A percentile compares a stretch with the other conserved stretches of the same genome.
phyloP scores from a whole-genome alignment of 2,113 vertebrate species.

The Ammodytes dubius region DNA sequence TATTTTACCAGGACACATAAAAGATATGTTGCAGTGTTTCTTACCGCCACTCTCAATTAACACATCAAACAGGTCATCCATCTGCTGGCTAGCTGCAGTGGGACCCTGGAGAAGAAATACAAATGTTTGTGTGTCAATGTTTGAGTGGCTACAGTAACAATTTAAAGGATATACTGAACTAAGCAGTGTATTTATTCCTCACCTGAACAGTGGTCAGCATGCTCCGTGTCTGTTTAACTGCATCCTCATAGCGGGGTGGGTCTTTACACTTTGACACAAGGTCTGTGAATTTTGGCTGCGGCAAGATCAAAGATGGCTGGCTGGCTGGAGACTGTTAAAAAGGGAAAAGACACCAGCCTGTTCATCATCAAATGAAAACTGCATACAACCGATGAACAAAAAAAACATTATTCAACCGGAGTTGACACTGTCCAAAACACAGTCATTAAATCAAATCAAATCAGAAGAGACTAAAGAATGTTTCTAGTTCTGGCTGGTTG shows the following conservation, averaged over 20 bases:
- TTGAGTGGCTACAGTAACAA: background rate
- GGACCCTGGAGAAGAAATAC: constrained; percentile 82
- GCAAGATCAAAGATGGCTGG: constrained; percentile 77
- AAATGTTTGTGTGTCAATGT: background rate
- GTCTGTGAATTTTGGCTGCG: constrained; percentile 83
- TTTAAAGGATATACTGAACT: background rate
- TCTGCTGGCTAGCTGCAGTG: constrained; percentile 93
- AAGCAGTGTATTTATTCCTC: background rate
- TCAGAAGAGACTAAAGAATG: background rate
- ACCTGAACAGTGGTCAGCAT: constrained; percentile 88
- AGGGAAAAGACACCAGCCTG: background rate
- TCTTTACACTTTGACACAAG: constrained; percentile 89
- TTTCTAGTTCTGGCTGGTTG: constrained; percentile 46
- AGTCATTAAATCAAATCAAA: background rate
- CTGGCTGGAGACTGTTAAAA: constrained; percentile 80
- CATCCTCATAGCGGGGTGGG: constrained; percentile 96
- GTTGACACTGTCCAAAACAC: background rate
- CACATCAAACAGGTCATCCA: constrained; percentile 98
- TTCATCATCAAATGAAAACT: background rate
- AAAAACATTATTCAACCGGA: constrained; percentile 14
- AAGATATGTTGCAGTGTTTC: constrained; percentile 21
- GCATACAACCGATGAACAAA: background rate
- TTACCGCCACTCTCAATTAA: constrained; percentile 97
- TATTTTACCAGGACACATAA: no score
- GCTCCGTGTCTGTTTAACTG: constrained; percentile 93